Base-by-base conservation (phyloP, 2,888 invertebrate genomes). In the Ceratothoa steindachneri region DNA sequence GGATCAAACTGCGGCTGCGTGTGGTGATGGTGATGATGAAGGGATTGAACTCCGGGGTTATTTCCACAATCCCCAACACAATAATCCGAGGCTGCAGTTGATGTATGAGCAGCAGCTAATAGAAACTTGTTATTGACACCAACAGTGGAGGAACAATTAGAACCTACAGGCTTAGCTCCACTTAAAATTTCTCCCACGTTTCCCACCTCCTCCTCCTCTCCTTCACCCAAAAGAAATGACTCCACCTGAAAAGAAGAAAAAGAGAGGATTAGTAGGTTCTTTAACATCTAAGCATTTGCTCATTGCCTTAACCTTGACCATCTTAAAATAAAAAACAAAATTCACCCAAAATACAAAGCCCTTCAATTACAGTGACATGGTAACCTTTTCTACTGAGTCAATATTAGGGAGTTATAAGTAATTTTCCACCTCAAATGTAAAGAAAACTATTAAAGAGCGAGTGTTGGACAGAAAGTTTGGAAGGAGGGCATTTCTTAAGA, bases 181-280 rank as follows among this genome's bases (percentile, higher is more conserved):
- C 22, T 60, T 24, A 60, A 24, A 60, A 60, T 60, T 3, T 60
- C 60, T 60, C 89, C 89, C 82, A 89, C 89, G 83, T 89, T 89
- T 83, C 29, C 72, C 71, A 75, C 78, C 73, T 75, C 75, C 71
- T 78, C 78, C 72, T 89, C 86, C 81, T 89, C 89, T 81, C 86
- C 86, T 82, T 89, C 89, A 84, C 89, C 89, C 82, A 90, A 87
- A 81, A 89, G 87, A 85, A 90, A 90, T 81, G 90, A 89, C 85
- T 90, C 90, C 85, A 90, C 90, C 90, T 90, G 84, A 52, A 85
- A 85, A 69, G n/a, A n/a, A n/a, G n/a, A n/a, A n/a, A n/a, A n/a
- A n/a, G n/a, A n/a, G n/a, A n/a, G n/a, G n/a, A n/a, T n/a, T n/a
- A n/a, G n/a, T n/a, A n/a, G n/a, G n/a, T n/a, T n/a, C n/a, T n/a